Evolutionary conservation across 37 sponge, comb jelly and placozoan species (phyloP).

Genomic region (Tethya wilhelma): DNA sequence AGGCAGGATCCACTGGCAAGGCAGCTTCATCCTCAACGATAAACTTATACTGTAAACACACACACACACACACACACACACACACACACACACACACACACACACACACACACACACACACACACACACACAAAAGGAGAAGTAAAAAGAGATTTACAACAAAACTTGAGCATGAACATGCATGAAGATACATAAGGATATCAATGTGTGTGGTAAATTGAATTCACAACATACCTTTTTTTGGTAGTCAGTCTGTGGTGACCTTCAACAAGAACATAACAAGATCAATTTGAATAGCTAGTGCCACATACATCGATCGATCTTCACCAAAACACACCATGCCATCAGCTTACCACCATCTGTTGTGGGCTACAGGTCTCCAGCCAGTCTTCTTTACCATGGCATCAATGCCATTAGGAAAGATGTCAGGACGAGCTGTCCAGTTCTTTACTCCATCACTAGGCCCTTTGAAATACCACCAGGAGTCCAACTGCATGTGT

Average conservation of each 20-base stretch:
- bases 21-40: slow-evolving; percentile 48
- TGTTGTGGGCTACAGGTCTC: slow-evolving; percentile 77
- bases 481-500: slow-evolving; percentile 79
- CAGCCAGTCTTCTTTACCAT: slow-evolving; percentile 54
- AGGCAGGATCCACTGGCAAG: slow-evolving; percentile 44
- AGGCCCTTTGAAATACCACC: slow-evolving; percentile 86
- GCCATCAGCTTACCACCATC: slow-evolving; percentile 66
- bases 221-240: slow-evolving; percentile 40
- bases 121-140: too few relatives aligned
- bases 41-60: slow-evolving; percentile 50
- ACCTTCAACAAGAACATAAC: background rate
- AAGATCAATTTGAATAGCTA: background rate
- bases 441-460: slow-evolving; percentile 79
- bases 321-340: background rate
- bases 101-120: background rate
- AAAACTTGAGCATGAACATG: too few relatives aligned
- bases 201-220: too few relatives aligned
- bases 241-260: slow-evolving; percentile 69
- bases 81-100: background rate
- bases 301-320: background rate
- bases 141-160: too few relatives aligned
- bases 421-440: slow-evolving; percentile 68
- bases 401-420: slow-evolving; percentile 75
- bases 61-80: background rate
- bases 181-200: too few relatives aligned